A percentile compares a stretch with the other conserved stretches of the same genome.
Evolutionary conservation across 2,797 vertebrate genomes (phyloP).

Genomic region (Danionella dracula): DNA sequence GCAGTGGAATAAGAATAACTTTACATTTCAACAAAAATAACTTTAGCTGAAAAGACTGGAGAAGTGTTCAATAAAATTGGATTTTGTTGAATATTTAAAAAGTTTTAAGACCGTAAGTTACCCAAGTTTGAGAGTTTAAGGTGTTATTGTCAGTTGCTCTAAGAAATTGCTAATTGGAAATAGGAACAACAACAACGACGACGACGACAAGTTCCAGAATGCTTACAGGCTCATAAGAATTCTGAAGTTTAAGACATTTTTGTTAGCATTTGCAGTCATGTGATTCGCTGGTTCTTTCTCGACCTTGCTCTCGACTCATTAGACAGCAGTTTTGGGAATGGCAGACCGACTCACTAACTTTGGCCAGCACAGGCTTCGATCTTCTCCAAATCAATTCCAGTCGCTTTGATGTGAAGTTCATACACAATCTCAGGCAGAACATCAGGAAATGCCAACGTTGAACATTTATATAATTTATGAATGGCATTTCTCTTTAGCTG

Average conservation of each 20-base stretch:
- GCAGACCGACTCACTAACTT: neutral
- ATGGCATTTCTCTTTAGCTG: too few species aligned
- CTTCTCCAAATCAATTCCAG: neutral
- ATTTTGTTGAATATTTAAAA: constrained; percentile 9
- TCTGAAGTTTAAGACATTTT: neutral
- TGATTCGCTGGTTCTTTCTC: neutral
- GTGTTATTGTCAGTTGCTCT: too few species aligned
- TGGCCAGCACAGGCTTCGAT: neutral
- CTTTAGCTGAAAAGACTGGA: constrained; percentile 7
- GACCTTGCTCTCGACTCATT: neutral
- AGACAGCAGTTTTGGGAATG: neutral
- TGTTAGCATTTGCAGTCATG: neutral
- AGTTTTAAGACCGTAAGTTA: neutral
- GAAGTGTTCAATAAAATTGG: constrained; percentile 22
- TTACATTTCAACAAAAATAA: constrained; percentile 20
- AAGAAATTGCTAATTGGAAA: too few species aligned
- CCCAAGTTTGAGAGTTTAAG: too few species aligned
- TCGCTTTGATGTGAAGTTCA: neutral
- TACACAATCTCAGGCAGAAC: neutral
- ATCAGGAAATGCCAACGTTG: neutral
- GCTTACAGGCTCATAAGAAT: too few species aligned
- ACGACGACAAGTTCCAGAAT: too few species aligned
- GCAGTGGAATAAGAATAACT: constrained; percentile 31
- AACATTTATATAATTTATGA: neutral
- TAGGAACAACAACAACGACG: too few species aligned